Evolutionary conservation across 2,888 invertebrate genomes (phyloP), one percentile per base, ranked within the genome.

Genomic region (Marronus borbonicus): DNA sequence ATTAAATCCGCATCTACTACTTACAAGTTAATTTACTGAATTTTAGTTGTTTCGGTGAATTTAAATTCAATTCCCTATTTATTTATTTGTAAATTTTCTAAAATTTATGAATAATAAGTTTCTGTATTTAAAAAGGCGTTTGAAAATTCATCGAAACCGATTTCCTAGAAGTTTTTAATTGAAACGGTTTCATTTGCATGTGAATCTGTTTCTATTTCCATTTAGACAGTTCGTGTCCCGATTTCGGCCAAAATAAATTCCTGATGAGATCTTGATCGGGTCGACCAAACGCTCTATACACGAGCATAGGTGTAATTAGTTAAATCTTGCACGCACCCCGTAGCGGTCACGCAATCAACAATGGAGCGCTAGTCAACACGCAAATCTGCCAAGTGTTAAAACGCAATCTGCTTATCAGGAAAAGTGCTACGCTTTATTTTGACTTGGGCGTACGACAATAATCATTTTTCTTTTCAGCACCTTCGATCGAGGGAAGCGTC

Each of bases 401-500:
- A 58, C 39, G 36, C 20, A 62, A 62, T 55, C 69, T 66, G 52
- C 52, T 55, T 58, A 69, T 69, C 55, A 5, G 31, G 24, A 17
- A 52, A 49, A 52, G 64, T 28, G 17, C 31, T 39, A 55, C 28
- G 24, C 36, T 24, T 64, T 64, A 50, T 44, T 55, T 68, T 58
- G 58, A 17, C 8, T 28, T n/a, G 36, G 55, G 55, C 55, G 55
- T n/a, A 66, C 76, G 39, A 36, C 62, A 58, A 55, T 60, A 55
- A 60, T 68, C 58, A 24, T 76, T 76, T 76, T 49, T 69, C 76
- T 64, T 88, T 89, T 24, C 90, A 94, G 94, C 93, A 80, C 86
- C 91, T 77, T 93, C 91, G 81, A 89, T 93, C 65, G 94, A 94
- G 83, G 94, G 94, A 0, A 90, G 93, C 5, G 91, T 92, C 81